Percentiles rank a stretch among this genome's conserved stretches.
Evolutionary conservation across 2,113 vertebrate genomes (phyloP).

Genomic region (Phalacrocorax aristotelis): DNA sequence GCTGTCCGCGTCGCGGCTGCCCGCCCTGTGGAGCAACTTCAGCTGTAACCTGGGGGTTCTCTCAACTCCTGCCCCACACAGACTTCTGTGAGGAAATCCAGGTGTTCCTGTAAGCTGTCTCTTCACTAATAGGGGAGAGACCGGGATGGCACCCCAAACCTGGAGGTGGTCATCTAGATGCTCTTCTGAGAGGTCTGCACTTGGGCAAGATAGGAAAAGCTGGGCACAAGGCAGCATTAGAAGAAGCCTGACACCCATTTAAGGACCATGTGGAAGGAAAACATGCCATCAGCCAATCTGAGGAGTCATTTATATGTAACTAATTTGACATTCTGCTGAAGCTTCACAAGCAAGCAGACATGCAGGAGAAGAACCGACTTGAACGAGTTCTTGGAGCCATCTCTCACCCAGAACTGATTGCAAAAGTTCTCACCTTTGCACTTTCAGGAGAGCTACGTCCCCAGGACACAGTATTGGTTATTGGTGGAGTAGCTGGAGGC

Average conservation of each 20-base stretch:
- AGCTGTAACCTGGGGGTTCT: conserved; percentile 96
- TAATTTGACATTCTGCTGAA: conserved; percentile 92
- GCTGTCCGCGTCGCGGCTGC: too few relatives aligned
- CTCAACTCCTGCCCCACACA: conserved; percentile 90
- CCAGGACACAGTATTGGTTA: conserved; percentile 95
- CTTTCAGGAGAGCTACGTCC: conserved; percentile 97
- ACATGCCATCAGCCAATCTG: conserved; percentile 89
- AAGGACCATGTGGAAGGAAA: conserved; percentile 94
- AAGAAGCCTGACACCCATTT: conserved; percentile 92
- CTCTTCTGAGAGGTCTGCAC: conserved; percentile 89
- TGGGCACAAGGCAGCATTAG: conserved; percentile 91
- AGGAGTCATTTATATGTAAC: conserved; percentile 96
- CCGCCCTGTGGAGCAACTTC: conserved; percentile 91
- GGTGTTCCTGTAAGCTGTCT: conserved; percentile 91
- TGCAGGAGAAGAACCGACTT: conserved; percentile 96
- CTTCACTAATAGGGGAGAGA: conserved; percentile 89
- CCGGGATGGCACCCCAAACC: conserved; percentile 94
- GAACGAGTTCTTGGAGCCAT: conserved; percentile 95
- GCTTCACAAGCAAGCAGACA: conserved; percentile 98
- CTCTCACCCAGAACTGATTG: conserved; percentile 91
- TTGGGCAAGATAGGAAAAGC: conserved; percentile 94
- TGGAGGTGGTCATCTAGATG: conserved; percentile 93
- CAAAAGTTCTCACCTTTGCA: conserved; percentile 95
- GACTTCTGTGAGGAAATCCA: conserved; percentile 96
- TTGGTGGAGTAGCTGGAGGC: conserved; percentile 93